phyloP scores from a whole-genome alignment of 2,797 vertebrate genomes.

The Lepus oiostolus region DNA sequence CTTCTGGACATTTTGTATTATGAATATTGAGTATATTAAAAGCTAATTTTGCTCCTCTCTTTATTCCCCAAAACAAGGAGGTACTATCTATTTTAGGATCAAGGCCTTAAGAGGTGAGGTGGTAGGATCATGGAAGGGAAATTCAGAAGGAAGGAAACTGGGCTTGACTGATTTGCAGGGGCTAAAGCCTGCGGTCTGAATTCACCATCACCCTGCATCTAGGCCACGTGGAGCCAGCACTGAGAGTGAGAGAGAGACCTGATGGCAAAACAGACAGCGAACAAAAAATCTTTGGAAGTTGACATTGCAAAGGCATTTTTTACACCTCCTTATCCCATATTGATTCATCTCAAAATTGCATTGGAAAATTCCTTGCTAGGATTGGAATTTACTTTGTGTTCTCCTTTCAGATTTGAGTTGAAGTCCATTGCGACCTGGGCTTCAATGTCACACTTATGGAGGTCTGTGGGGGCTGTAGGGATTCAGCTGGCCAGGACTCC shows the following conservation, averaged over 20 bases:
- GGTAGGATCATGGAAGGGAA: not conserved
- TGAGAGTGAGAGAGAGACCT: not conserved
- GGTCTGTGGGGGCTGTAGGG: too few species aligned
- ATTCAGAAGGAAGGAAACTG: not conserved
- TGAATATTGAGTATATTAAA: not conserved
- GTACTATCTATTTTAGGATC: not conserved
- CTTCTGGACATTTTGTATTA: not conserved
- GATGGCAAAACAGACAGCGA: not conserved
- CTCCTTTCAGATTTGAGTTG: not conserved
- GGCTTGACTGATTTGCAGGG: not conserved
- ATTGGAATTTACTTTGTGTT: not conserved
- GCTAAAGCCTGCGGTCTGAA: not conserved
- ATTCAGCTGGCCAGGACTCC: too few species aligned
- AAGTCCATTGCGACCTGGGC: not conserved
- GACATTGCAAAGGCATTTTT: not conserved
- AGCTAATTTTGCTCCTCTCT: not conserved
- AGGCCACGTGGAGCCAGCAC: not conserved
- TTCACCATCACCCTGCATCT: not conserved
- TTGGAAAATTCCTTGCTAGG: not conserved
- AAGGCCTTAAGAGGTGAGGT: not conserved
- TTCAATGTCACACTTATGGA: not conserved
- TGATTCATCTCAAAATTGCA: not conserved
- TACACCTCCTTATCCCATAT: not conserved
- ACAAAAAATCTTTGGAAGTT: not conserved
- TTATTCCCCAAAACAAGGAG: not conserved